phyloP scores from a whole-genome alignment of 1,140 invertebrate species.

The Tetranychus urticae region DNA sequence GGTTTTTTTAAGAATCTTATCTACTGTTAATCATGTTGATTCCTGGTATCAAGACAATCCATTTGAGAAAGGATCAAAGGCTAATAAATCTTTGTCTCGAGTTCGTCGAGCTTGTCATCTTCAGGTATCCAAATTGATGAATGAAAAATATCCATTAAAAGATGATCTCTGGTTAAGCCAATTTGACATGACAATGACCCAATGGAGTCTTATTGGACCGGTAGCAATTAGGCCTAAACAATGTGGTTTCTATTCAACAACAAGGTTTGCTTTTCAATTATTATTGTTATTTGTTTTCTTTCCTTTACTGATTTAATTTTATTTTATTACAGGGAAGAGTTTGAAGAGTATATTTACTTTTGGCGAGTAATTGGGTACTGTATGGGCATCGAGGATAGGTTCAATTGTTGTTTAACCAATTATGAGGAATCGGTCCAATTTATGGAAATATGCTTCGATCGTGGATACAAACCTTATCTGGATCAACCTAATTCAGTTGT shows the following conservation, averaged over 20 bases:
- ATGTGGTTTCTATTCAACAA: slow-evolving; percentile 3
- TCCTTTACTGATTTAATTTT: background rate
- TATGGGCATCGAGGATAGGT: slow-evolving; percentile 53
- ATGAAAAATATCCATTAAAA: background rate
- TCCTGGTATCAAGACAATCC: slow-evolving; percentile 8
- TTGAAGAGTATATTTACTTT: slow-evolving; percentile 51
- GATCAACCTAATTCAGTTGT: slow-evolving; percentile 1
- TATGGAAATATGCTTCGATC: slow-evolving; percentile 7
- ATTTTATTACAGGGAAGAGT: slow-evolving; percentile 26
- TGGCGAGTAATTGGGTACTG: slow-evolving; percentile 56
- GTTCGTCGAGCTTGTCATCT: slow-evolving; percentile 7
- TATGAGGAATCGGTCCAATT: slow-evolving; percentile 3
- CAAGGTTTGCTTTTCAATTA: background rate
- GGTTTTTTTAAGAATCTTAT: slow-evolving; percentile 5
- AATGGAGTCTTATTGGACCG: slow-evolving; percentile 17
- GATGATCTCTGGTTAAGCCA: slow-evolving; percentile 9
- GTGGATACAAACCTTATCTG: slow-evolving; percentile 6
- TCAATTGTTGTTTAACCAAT: slow-evolving; percentile 28
- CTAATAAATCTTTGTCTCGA: slow-evolving; percentile 2
- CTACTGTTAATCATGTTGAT: slow-evolving; percentile 2
- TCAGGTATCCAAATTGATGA: slow-evolving; percentile 3
- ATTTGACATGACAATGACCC: slow-evolving; percentile 19
- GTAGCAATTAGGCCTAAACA: slow-evolving; percentile 8
- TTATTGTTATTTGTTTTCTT: background rate
- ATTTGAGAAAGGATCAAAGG: slow-evolving; percentile 2